Conservation (phyloP, 2,113 vertebrate species). For the Ageneiosus marmoratus region DNA sequence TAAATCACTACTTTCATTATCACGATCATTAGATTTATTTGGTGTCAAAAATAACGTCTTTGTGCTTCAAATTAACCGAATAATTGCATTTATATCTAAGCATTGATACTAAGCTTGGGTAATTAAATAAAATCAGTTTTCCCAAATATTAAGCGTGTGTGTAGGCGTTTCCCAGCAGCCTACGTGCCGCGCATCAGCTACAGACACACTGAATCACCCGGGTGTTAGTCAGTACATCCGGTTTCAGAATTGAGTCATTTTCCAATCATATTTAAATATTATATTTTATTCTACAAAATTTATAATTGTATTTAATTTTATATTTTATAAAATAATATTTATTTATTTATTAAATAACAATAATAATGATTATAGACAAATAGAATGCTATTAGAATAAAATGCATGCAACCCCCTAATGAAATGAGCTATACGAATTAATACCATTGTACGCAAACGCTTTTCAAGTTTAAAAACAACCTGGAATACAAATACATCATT, state of each 20-base stretch:
- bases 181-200: conserved; percentile 70
- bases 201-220: conserved; percentile 49
- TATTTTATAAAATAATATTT: too few species aligned
- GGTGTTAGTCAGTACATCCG: conserved; percentile 51
- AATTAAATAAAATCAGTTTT: neutral
- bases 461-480: neutral
- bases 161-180: conserved; percentile 59
- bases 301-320: too few species aligned
- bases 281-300: neutral
- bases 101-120: neutral
- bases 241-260: neutral
- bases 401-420: too few species aligned
- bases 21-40: neutral
- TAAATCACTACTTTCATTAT: conserved; percentile 33
- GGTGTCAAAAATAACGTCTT: neutral
- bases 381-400: too few species aligned
- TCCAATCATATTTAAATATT: neutral
- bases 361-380: neutral
- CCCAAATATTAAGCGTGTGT: neutral
- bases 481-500: neutral
- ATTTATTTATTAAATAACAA: too few species aligned
- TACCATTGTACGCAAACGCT: neutral
- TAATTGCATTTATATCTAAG: too few species aligned
- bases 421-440: neutral
- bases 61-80: neutral